Evolutionary conservation across 1,140 invertebrate genomes (phyloP).

Genomic region (Aphelenchoides fujianensis): DNA sequence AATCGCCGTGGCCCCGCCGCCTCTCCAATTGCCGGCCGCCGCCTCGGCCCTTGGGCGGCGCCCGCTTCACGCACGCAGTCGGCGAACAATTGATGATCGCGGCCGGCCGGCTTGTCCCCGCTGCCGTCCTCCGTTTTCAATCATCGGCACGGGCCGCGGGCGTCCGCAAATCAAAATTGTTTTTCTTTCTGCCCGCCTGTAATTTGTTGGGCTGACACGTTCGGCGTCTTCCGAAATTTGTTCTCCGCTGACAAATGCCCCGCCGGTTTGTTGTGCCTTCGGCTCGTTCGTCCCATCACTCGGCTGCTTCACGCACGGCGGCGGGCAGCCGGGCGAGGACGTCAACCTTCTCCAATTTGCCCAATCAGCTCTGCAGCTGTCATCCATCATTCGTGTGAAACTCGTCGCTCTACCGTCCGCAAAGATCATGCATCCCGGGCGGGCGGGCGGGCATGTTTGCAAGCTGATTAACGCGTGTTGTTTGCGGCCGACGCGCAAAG

Average conservation of each 20-base stretch:
- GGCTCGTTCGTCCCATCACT: neutral
- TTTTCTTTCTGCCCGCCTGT: neutral
- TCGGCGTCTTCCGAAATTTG: neutral
- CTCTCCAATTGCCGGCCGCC: neutral
- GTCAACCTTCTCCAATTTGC: neutral
- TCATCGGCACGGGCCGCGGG: neutral
- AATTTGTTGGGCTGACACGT: constrained; percentile 3
- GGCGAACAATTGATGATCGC: neutral
- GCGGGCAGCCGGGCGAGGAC: neutral
- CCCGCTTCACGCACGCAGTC: neutral
- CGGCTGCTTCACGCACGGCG: neutral
- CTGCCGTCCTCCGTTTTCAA: neutral
- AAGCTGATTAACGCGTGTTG: too few species aligned
- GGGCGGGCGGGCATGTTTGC: too few species aligned
- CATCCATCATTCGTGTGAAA: neutral
- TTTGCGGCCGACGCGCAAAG: too few species aligned
- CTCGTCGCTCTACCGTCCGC: too few species aligned
- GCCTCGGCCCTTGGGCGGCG: neutral
- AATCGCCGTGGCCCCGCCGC: neutral
- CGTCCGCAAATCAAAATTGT: neutral
- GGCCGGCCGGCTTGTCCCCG: too few species aligned
- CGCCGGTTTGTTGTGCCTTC: neutral
- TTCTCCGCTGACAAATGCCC: neutral
- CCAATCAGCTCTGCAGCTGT: neutral
- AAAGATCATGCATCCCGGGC: too few species aligned